phyloP scores from a whole-genome alignment of 2,113 vertebrate species.

The Platysteira castanea region DNA sequence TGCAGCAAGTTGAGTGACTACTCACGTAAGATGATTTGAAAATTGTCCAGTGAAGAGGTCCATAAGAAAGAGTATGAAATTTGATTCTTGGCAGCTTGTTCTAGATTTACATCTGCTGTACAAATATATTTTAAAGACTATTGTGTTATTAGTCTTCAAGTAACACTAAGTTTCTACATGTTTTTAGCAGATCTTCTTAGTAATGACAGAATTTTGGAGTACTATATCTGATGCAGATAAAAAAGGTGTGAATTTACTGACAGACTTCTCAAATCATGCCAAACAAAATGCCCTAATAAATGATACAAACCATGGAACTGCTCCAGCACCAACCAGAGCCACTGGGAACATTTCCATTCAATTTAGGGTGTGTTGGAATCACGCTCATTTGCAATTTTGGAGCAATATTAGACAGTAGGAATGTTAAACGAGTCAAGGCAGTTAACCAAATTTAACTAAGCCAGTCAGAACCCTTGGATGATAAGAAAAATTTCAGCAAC shows the following conservation, averaged over 20 bases:
- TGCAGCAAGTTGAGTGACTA: background rate
- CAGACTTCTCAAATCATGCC: background rate
- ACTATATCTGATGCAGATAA: background rate
- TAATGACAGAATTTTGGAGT: background rate
- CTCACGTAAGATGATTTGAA: background rate
- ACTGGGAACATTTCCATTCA: background rate
- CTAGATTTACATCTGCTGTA: background rate
- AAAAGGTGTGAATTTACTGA: background rate
- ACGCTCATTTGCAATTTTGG: background rate
- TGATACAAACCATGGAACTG: background rate
- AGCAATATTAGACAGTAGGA: background rate
- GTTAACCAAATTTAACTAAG: background rate
- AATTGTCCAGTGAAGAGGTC: background rate
- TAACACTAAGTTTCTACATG: background rate
- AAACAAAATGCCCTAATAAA: background rate
- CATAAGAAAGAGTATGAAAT: background rate
- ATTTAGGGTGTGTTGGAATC: background rate
- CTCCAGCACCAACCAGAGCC: background rate
- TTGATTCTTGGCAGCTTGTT: background rate
- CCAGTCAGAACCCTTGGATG: background rate
- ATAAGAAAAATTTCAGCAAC: background rate
- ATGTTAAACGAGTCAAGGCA: background rate
- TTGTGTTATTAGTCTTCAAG: background rate
- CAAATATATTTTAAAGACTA: background rate
- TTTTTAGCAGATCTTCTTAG: background rate